Evolutionary conservation across 2,113 vertebrate genomes (phyloP).

Genomic region (Gopherus evgoodei): DNA sequence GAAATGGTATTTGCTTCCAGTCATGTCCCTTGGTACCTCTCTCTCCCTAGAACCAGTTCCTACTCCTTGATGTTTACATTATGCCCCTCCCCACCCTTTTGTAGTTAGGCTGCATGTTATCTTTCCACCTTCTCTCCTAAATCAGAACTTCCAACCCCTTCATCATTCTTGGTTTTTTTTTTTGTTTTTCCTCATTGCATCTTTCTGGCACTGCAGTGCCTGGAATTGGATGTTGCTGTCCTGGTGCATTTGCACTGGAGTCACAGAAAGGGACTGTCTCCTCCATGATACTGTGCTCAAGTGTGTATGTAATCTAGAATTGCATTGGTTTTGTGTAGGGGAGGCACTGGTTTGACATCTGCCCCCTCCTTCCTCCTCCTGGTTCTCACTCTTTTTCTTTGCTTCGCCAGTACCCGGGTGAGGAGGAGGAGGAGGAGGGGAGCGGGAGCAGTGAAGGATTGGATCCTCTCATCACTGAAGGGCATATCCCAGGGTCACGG

Average conservation of each 20-base stretch:
- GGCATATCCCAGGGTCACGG: conserved; percentile 45
- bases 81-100: background rate
- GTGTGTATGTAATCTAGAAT: background rate
- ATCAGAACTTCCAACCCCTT: background rate
- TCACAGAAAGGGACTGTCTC: background rate
- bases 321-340: background rate
- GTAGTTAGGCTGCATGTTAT: background rate
- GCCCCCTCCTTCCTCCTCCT: background rate
- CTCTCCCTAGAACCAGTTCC: background rate
- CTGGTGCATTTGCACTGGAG: fast-evolving
- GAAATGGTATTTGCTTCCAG: background rate
- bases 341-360: background rate
- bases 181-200: background rate
- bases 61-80: background rate
- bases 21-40: background rate
- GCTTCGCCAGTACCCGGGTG: conserved; percentile 62
- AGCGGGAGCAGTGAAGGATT: conserved; percentile 76
- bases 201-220: background rate
- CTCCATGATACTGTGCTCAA: background rate
- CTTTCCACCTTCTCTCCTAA: background rate
- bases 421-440: conserved; percentile 59
- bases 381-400: conserved; percentile 58
- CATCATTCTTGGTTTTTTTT: background rate
- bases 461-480: conserved; percentile 54
- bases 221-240: background rate